These are phyloP conservation scores for Spermophilus dauricus DNA, from an alignment of 2,113 vertebrate species.

Conservation along the genomic window DNA sequence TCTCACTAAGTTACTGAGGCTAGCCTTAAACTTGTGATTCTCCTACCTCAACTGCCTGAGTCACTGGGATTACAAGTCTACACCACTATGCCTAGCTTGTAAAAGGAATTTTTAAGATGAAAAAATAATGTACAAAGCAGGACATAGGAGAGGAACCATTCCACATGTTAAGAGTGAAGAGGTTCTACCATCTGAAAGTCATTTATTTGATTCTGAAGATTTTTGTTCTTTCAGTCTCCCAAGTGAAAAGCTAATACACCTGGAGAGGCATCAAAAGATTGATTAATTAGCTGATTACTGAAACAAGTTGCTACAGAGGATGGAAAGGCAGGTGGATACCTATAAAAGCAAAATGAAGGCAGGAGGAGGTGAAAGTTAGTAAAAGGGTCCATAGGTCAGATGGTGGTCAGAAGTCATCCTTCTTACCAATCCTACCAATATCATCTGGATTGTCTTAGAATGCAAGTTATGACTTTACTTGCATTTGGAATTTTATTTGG, in stretches of 20 bases:
- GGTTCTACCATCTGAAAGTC: background rate
- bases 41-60: no score
- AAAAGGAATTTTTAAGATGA: conserved; percentile 25
- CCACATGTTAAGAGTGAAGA: background rate
- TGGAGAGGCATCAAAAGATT: background rate
- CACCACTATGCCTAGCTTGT: no score
- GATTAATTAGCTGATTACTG: background rate
- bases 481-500: background rate
- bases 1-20: no score
- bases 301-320: background rate
- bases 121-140: background rate
- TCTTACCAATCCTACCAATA: background rate
- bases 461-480: background rate
- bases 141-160: background rate
- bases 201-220: background rate
- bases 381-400: background rate
- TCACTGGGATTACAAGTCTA: no score
- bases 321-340: background rate
- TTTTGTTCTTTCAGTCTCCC: background rate
- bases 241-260: conserved; percentile 27
- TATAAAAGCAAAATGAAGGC: background rate
- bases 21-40: no score
- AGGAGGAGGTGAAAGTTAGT: background rate
- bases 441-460: background rate
- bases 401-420: background rate